Evolutionary conservation across 2,888 invertebrate species (phyloP), one percentile per base, ranked within the genome.

Genomic region (Heliconius hortense): DNA sequence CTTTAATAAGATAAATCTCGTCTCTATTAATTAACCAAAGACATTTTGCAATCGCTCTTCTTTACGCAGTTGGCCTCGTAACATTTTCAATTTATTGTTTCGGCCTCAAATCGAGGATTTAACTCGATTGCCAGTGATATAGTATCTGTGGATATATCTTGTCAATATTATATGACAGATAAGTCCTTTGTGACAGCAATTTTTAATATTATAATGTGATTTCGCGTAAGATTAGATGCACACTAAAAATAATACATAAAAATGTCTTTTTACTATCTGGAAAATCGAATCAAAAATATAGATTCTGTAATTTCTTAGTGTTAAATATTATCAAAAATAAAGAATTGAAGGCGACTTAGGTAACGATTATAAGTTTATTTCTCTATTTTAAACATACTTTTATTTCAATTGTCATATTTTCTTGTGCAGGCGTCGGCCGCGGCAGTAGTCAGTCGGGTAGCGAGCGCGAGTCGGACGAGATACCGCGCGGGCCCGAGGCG

Each of bases 361-460:
- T 64, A 21, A 35, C 15, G 28, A 5, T 15, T 60, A 18, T 15
- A 5, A 60, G 24, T 18, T 26, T 26, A 26, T 26, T 26, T 60
- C 26, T 2, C 0, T 4, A 64, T 39, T 35, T 48, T n/a, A 39
- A 64, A 15, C 5, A 39, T 35, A 35, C 13, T 5, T 26, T 60
- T 26, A 28, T 60, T 60, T 15, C n/a, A 26, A 31, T 48, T 73
- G 5, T 28, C 28, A 24, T 72, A 31, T 72, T 28, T 73, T 67
- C 53, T 63, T 74, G 43, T 56, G 0, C 87, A 94, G 94, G 94
- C 81, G 92, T 94, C 75, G 94, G 94, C 81, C 92, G 93, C 83
- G 93, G 94, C 89, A 94, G 93, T 84, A 95, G 94, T 84, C 94
- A 94, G 87, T 94, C 94, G 83, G 95, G 95, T 80, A 95, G 94